Evolutionary conservation across 2,888 invertebrate species (phyloP), one percentile per base, ranked within the genome.

Genomic region (Cheilosia scutellata): DNA sequence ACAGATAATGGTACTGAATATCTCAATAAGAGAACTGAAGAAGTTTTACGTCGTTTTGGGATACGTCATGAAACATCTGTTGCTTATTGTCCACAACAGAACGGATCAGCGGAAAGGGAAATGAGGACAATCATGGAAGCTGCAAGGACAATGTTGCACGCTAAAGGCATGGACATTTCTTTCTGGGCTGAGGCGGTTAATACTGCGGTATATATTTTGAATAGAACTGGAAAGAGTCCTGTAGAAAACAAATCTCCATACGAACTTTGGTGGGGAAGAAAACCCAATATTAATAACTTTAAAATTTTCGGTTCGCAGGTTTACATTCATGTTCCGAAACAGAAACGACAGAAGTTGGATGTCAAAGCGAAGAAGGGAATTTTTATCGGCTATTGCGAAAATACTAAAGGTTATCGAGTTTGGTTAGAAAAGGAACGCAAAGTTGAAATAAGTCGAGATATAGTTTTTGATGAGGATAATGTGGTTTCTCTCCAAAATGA

Each of bases 131-230:
- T 91, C 9, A 88, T 91, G 5, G 91, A 91, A 87, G 88, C 89
- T n/a, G 90, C 89, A 29, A 83, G 90, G 40, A 51, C 87, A 4
- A 87, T 88, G 84, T 75, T 88, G 20, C 75, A 88, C 84, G 72
- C 70, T 4, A 88, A 82, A 74, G 88, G 88, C 0, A 31, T 90
- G 9, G 51, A 80, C 29, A 74, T 88, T 33, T 87, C 88, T 16
- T 83, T 91, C 4, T 92, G 91, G 92, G 91, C 91, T 7, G 92
- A 92, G 87, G 91, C 91, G 1, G 89, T 91, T 0, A 88, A 89
- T 6, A 90, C 89, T 70, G 90, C 90, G 6, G 88, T 89, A 0
- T 90, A 90, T 77, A 71, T 91, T 13, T 75, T 91, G 3, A 92
- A 92, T 65, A 79, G 90, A 44, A 90, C 83, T 2, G 89, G 88